A percentile compares a stretch with the other conserved stretches of the same genome.
Evolutionary conservation across 2,888 invertebrate genomes (phyloP).

Genomic region (Papilio elwesi): DNA sequence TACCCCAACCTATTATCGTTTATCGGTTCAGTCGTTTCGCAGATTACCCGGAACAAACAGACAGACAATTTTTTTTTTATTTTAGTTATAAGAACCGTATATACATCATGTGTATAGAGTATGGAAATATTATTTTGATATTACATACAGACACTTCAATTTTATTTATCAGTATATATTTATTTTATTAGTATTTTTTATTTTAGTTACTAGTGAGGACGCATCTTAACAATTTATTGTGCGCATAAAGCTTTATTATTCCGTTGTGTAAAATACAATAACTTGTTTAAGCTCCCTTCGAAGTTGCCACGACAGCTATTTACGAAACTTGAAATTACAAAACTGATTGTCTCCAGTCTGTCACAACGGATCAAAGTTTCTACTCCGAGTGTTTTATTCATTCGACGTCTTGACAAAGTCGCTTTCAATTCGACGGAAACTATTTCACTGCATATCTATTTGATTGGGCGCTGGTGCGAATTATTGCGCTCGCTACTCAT

Average conservation of each 20-base stretch:
- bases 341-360: slow-evolving; percentile 40
- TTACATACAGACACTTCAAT: too few relatives aligned
- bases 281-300: slow-evolving; percentile 15
- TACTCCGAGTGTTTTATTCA: slow-evolving; percentile 38
- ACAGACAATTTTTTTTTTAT: too few relatives aligned
- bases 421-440: slow-evolving; percentile 26
- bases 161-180: too few relatives aligned
- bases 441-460: slow-evolving; percentile 38
- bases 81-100: too few relatives aligned
- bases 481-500: slow-evolving; percentile 31
- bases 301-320: slow-evolving; percentile 34
- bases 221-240: slow-evolving; percentile 8
- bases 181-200: too few relatives aligned
- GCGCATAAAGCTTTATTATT: slow-evolving; percentile 31
- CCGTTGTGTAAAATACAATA: slow-evolving; percentile 33
- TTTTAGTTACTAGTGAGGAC: background rate
- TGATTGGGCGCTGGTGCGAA: slow-evolving; percentile 32
- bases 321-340: slow-evolving; percentile 40
- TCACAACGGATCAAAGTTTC: slow-evolving; percentile 40
- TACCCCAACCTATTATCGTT: too few relatives aligned
- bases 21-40: too few relatives aligned
- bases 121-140: too few relatives aligned
- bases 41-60: too few relatives aligned
- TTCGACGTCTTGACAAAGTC: slow-evolving; percentile 36
- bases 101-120: too few relatives aligned